Percentiles rank a stretch among this genome's conserved stretches.
These are phyloP conservation scores for Euwallacea fornicatus DNA, from an alignment of 1,140 invertebrate genomes.

Conservation along the genomic window DNA sequence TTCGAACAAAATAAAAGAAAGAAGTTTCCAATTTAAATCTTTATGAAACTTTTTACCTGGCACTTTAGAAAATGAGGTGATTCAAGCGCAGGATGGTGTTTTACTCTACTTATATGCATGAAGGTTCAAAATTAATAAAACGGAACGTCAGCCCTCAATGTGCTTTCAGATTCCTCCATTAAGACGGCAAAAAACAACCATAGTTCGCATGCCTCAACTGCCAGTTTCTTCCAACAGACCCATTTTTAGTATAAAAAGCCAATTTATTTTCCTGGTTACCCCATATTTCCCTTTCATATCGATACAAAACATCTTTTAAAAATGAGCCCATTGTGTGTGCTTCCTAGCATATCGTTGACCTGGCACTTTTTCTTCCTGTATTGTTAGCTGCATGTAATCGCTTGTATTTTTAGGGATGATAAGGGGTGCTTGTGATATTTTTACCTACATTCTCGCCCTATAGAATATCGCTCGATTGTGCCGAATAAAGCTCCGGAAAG, in stretches of 20 bases:
- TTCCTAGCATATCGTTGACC: conserved; percentile 21
- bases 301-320: conserved; percentile 34
- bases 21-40: not conserved
- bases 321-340: conserved; percentile 19
- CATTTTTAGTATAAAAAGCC: conserved; percentile 36
- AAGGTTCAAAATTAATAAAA: too few relatives aligned
- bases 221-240: conserved; percentile 21
- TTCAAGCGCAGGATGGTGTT: too few relatives aligned
- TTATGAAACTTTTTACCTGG: too few relatives aligned
- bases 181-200: too few relatives aligned
- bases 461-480: not conserved
- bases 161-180: too few relatives aligned
- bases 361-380: conserved; percentile 11
- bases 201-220: conserved; percentile 7
- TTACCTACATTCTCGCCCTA: not conserved
- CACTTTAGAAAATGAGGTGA: too few relatives aligned
- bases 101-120: too few relatives aligned
- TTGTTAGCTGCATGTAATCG: conserved; percentile 14
- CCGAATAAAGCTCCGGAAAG: not conserved
- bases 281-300: conserved; percentile 30
- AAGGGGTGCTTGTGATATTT: conserved; percentile 5
- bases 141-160: too few relatives aligned
- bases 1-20: not conserved
- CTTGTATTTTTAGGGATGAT: conserved; percentile 12
- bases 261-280: conserved; percentile 29